A percentile compares a stretch with the other conserved stretches of the same genome.
phyloP scores from a whole-genome alignment of 1,140 invertebrate species.

The Heliconius himera region DNA sequence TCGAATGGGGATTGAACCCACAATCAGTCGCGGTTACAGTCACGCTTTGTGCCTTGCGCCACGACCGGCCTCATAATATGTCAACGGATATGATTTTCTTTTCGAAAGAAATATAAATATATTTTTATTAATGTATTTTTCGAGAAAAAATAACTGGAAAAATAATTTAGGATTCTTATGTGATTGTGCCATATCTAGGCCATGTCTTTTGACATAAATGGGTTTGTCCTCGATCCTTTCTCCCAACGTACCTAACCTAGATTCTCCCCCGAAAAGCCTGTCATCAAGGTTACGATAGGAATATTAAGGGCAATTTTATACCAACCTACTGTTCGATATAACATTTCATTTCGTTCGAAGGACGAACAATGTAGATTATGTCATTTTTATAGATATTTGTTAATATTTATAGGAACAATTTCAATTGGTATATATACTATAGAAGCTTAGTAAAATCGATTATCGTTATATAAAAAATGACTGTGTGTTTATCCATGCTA shows the following conservation, averaged over 20 bases:
- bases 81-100: too few relatives aligned
- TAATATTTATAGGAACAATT: neutral
- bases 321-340: neutral
- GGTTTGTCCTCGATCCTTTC: slow-evolving; percentile 41
- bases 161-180: neutral
- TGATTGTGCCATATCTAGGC: slow-evolving; percentile 16
- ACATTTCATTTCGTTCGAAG: neutral
- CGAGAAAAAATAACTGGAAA: neutral
- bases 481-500: too few relatives aligned
- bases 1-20: too few relatives aligned
- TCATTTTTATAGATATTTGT: neutral
- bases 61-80: too few relatives aligned
- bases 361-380: neutral
- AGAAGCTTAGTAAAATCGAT: too few relatives aligned
- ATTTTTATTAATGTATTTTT: too few relatives aligned
- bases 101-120: too few relatives aligned
- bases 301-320: slow-evolving; percentile 38
- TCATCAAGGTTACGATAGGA: slow-evolving; percentile 46
- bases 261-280: slow-evolving; percentile 47
- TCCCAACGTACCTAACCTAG: slow-evolving; percentile 39
- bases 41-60: too few relatives aligned
- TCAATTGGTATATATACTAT: neutral
- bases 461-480: too few relatives aligned
- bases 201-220: slow-evolving; percentile 33
- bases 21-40: too few relatives aligned